Base-by-base conservation (phyloP, 35 echinoderm and acorn worm species). In the Holothuria glaberrima region DNA sequence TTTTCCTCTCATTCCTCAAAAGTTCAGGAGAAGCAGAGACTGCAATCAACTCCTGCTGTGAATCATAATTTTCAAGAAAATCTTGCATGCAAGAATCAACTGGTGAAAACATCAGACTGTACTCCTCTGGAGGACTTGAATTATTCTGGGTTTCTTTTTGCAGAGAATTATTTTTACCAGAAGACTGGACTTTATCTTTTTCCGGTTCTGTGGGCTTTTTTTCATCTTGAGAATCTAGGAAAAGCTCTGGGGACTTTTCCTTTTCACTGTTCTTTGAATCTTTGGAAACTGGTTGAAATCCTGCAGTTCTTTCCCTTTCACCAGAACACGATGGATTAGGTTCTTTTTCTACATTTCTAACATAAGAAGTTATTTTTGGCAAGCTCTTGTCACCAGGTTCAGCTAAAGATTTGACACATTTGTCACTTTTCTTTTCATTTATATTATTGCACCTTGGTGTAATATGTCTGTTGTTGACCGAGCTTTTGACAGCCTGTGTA, bases 1-100 rank as follows among this genome's bases (percentile, higher is more conserved):
- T 9, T 25, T 46, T 50, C 57, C 36, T 61, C 32, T 20, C 27
- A 5, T 5, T 33, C 54, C 58, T 84, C 9, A 17, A 69, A 27
- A 93, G 71, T 25, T 86, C 88, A 41, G 97, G 97, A 26, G 93
- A 95, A 1, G 93, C 93, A 45, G 83, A 90, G 32, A 90, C 52
- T 19, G 97, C 91, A 28, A 90, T 90, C 16, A 87, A 27, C 22
- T 91, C 93, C 36, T 94, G 94, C 58, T 90, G 88, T 0, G 88
- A 82, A 77, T 83, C 90, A 26, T 88, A 91, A 36, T 87, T 90
- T 32, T 86, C 90, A 60, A 99, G 66, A 60, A 91, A 82, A 18
- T 91, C 83, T 54, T 92, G 45, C 25, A 91, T 52, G 75, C 91
- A 89, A 26, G 97, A 95, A 67, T 95, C 97, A 71, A 71, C 17